Evolutionary conservation across 2,888 invertebrate genomes (phyloP), one percentile per base, ranked within the genome.

Genomic region (Caenorhabditis sp.): DNA sequence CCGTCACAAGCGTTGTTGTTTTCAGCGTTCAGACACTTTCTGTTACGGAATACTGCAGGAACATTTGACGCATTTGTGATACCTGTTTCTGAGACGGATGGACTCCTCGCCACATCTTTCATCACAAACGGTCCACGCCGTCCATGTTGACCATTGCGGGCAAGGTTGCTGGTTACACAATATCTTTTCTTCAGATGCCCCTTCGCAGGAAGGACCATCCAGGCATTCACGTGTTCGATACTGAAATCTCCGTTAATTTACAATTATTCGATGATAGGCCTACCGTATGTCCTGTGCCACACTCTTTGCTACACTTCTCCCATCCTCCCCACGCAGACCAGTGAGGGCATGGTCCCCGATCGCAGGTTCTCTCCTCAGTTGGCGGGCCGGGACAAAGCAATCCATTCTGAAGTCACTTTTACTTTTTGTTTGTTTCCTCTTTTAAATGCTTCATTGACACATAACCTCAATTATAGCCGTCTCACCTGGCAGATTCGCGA

Each of bases 231-330:
- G 75, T 7, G 43, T 53, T 11, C 84, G 81, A 17, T 61, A 74
- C 81, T 83, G 35, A 48, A 70, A n/a, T n/a, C n/a, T n/a, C n/a
- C n/a, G n/a, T n/a, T n/a, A n/a, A n/a, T n/a, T n/a, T n/a, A n/a
- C n/a, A n/a, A n/a, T n/a, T n/a, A n/a, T n/a, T n/a, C n/a, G n/a
- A n/a, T n/a, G n/a, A 20, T 4, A 5, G 2, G 32, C 15, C 26
- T 48, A 82, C 81, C 72, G 80, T 84, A 15, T 80, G 76, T 37
- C 84, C 84, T 7, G 77, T 82, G 30, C 83, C 83, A 63, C 84
- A 84, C 4, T 71, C 70, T 22, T 68, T 77, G 8, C 80, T 77
- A 41, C 84, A 84, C 7, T 65, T 50, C 5, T 72, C 77, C 82
- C 82, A 84, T 2, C 43, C 63, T 2, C 76, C 45, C 84, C 84